Percentiles rank a stretch among this genome's conserved stretches.
Evolutionary conservation across 2,113 vertebrate species (phyloP).

Genomic region (Cichladusa arquata): DNA sequence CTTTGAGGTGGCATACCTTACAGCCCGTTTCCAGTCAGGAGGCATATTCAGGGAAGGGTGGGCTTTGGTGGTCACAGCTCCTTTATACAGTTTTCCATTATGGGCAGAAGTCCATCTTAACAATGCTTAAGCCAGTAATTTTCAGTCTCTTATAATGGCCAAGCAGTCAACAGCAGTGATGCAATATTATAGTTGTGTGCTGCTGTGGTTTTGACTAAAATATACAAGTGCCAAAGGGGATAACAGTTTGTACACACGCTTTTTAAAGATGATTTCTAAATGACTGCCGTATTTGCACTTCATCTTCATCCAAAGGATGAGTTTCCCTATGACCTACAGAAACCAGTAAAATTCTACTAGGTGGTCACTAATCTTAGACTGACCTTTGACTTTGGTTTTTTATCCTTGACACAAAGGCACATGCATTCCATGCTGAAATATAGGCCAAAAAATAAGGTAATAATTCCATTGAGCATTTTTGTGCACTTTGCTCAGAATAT

Average conservation of each 20-base stretch:
- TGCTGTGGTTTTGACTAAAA: background rate
- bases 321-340: background rate
- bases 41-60: background rate
- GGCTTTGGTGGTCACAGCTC: accelerated
- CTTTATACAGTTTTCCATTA: background rate
- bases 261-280: background rate
- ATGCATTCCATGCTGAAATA: background rate
- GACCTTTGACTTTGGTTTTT: background rate
- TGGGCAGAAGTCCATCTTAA: background rate
- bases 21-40: background rate
- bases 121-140: background rate
- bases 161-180: background rate
- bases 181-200: background rate
- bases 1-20: background rate
- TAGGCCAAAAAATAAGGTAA: background rate
- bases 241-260: background rate
- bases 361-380: background rate
- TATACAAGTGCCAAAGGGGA: background rate
- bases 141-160: background rate
- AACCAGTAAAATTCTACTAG: background rate
- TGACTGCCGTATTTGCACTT: background rate
- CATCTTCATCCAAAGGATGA: background rate
- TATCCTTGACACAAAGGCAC: background rate
- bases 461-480: background rate
- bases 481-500: background rate